Conservation (phyloP, 2,113 vertebrate genomes). For the Crotalus helleri region DNA sequence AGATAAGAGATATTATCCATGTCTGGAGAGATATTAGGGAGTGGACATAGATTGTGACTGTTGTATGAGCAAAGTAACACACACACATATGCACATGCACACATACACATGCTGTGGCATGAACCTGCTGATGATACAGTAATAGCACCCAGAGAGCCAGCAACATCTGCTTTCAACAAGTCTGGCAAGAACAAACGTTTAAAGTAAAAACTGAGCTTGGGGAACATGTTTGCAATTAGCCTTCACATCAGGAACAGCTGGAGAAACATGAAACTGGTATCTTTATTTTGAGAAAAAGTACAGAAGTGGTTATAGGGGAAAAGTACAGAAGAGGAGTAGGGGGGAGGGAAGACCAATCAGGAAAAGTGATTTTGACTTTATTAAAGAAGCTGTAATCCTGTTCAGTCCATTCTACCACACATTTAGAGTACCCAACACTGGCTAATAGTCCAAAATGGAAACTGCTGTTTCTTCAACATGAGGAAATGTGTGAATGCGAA, state of each 20-base stretch:
- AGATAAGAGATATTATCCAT: background rate
- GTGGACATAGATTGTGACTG: background rate
- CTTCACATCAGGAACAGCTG: background rate
- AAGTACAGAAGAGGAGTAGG: background rate
- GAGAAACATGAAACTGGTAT: background rate
- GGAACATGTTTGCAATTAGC: background rate
- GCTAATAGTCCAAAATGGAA: background rate
- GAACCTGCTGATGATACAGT: background rate
- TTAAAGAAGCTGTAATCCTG: background rate
- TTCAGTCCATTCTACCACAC: background rate
- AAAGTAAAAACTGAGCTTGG: background rate
- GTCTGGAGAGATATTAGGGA: background rate
- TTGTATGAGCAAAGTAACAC: background rate
- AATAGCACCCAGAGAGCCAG: background rate
- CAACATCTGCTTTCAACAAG: background rate
- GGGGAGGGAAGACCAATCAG: background rate
- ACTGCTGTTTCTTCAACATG: background rate
- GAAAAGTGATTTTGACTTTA: background rate
- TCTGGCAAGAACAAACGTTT: background rate
- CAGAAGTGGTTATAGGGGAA: background rate
- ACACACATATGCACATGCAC: background rate
- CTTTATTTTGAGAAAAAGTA: background rate
- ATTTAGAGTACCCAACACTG: background rate
- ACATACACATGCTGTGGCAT: background rate
- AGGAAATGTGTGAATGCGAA: background rate